Conservation (phyloP, 2,797 vertebrate species). For the Anguilla anguilla region DNA sequence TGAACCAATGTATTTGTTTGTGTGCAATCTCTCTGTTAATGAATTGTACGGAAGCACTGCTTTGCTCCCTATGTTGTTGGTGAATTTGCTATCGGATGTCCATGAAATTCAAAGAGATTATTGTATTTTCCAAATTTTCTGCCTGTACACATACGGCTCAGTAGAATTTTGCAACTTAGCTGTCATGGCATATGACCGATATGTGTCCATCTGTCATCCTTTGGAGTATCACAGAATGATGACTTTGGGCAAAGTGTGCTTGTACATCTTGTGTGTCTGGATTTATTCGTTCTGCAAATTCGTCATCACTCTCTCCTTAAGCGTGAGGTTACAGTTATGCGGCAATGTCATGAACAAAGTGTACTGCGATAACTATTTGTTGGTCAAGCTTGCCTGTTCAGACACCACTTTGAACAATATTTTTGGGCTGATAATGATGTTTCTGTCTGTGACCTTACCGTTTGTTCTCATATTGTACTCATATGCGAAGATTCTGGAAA, state of each 20-base stretch:
- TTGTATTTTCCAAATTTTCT: constrained; percentile 59
- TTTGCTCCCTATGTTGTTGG: constrained; percentile 23
- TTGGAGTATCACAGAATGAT: constrained; percentile 62
- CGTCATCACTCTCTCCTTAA: neutral
- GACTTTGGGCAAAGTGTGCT: constrained; percentile 30
- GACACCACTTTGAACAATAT: constrained; percentile 36
- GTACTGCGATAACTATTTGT: constrained; percentile 64
- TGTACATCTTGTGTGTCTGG: constrained; percentile 18
- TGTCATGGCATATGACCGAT: constrained; percentile 69
- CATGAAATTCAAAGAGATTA: constrained; percentile 39
- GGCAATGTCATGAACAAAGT: constrained; percentile 50
- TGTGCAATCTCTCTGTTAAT: constrained; percentile 37
- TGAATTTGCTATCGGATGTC: constrained; percentile 33
- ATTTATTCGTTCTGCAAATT: neutral
- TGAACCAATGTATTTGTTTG: constrained; percentile 37
- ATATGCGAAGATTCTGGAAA: constrained; percentile 53
- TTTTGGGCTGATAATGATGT: constrained; percentile 38
- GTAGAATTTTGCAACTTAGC: constrained; percentile 61
- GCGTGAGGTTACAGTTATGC: constrained; percentile 51
- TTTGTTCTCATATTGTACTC: constrained; percentile 53
- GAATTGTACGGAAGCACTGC: constrained; percentile 36
- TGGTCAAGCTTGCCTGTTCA: constrained; percentile 59
- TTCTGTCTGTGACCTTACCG: constrained; percentile 46
- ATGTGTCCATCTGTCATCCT: constrained; percentile 63
- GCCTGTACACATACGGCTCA: constrained; percentile 54